A percentile compares a stretch with the other conserved stretches of the same genome.
Evolutionary conservation across 23 tunicate species (phyloP).

Genomic region (Botrylloides violaceus): DNA sequence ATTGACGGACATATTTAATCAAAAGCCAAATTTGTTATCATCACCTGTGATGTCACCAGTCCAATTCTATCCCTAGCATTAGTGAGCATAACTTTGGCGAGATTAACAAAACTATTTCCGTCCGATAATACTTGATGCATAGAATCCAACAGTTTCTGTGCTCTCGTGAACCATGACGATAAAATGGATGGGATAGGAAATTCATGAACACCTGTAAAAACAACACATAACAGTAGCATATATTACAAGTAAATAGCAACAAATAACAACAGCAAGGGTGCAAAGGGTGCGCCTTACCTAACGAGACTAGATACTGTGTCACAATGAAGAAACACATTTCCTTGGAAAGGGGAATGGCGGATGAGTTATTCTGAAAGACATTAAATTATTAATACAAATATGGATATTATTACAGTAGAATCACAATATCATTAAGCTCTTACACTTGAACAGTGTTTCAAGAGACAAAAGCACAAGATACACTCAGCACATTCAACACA

Average conservation of each 20-base stretch:
- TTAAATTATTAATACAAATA: not conserved
- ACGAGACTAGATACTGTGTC: constrained; percentile 38
- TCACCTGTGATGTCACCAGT: constrained; percentile 21
- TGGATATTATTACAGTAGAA: not conserved
- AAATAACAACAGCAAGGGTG: no score
- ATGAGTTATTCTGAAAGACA: constrained; percentile 9
- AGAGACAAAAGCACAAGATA: not conserved
- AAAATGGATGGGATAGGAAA: constrained; percentile 11
- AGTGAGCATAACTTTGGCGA: constrained; percentile 4
- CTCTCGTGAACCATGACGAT: constrained; percentile 5
- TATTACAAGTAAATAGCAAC: no score
- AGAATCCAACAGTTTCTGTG: constrained; percentile 6
- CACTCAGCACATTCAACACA: no score
- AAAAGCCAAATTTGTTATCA: not conserved
- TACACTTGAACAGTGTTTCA: not conserved
- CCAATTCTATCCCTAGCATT: constrained; percentile 12
- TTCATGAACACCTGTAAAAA: constrained; percentile 11
- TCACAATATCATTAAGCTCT: not conserved
- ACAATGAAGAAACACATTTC: constrained; percentile 28
- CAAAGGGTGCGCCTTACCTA: constrained; percentile 74
- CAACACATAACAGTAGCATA: no score
- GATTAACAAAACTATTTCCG: not conserved
- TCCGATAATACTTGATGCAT: not conserved
- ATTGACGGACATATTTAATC: not conserved
- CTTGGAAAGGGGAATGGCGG: not conserved